Evolutionary conservation across 2,113 vertebrate species (phyloP).

Genomic region (Pogonocichla stellata): DNA sequence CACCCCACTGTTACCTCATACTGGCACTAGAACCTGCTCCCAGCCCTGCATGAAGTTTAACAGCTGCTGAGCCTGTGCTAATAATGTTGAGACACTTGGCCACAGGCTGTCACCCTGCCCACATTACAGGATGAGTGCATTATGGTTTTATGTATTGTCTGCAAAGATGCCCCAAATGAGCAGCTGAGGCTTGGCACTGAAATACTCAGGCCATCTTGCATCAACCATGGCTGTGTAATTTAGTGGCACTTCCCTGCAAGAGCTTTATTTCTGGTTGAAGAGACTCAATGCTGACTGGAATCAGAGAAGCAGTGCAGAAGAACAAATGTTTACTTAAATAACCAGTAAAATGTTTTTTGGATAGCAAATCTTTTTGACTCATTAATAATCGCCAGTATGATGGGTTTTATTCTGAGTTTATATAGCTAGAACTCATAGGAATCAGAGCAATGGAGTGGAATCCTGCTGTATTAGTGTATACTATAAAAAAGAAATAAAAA

Average conservation of each 20-base stretch:
- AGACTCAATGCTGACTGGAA: background rate
- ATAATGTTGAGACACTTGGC: background rate
- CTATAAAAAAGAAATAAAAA: background rate
- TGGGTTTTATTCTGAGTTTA: background rate
- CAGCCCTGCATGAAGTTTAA: background rate
- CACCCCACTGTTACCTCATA: background rate
- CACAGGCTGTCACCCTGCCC: background rate
- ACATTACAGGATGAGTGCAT: background rate
- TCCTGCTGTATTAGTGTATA: background rate
- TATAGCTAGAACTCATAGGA: background rate
- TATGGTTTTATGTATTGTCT: background rate
- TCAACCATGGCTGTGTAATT: background rate
- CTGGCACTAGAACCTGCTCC: background rate
- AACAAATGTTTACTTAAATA: background rate
- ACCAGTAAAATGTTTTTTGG: background rate
- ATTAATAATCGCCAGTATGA: background rate
- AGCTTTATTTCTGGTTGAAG: background rate
- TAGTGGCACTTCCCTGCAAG: background rate
- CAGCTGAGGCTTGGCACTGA: background rate
- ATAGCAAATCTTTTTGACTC: background rate
- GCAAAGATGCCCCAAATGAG: background rate
- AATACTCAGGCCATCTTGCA: background rate
- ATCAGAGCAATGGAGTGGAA: background rate
- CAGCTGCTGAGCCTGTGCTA: background rate
- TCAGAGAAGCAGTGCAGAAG: rapidly evolving